phyloP scores from a whole-genome alignment of 2,888 invertebrate genomes.

The Parasteatoda lunata region DNA sequence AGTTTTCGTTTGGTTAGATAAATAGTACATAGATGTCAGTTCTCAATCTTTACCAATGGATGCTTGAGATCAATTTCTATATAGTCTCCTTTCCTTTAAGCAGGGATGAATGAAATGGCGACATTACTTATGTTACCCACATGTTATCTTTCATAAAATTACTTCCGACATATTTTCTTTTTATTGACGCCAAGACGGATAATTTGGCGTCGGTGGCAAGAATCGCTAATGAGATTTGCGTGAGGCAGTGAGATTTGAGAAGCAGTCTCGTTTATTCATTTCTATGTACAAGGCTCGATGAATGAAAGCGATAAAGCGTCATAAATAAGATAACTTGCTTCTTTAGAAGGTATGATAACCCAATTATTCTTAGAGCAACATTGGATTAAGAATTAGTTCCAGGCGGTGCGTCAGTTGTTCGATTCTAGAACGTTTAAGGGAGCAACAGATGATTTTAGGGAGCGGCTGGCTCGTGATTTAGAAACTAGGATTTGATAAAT shows the following conservation, averaged over 20 bases:
- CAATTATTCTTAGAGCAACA: background rate
- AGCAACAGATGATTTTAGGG: too few species aligned
- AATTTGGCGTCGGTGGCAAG: constrained; percentile 6
- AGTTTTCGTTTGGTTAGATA: background rate
- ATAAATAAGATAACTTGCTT: background rate
- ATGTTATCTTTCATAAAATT: constrained; percentile 5
- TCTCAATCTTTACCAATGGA: background rate
- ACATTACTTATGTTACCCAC: constrained; percentile 2
- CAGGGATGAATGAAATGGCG: background rate
- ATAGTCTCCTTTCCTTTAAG: background rate
- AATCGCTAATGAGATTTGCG: constrained; percentile 9
- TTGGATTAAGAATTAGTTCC: background rate
- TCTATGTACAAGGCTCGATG: background rate
- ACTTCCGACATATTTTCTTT: constrained; percentile 15
- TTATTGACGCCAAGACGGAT: background rate
- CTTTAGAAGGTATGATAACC: background rate
- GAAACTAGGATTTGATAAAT: too few species aligned
- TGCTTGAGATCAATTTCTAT: background rate
- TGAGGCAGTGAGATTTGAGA: background rate
- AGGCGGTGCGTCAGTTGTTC: too few species aligned
- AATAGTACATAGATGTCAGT: background rate
- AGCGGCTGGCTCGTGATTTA: too few species aligned
- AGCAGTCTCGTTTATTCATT: background rate
- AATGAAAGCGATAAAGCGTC: background rate
- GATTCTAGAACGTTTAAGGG: too few species aligned